phyloP scores from a whole-genome alignment of 1,140 invertebrate species.

The Episyrphus balteatus region DNA sequence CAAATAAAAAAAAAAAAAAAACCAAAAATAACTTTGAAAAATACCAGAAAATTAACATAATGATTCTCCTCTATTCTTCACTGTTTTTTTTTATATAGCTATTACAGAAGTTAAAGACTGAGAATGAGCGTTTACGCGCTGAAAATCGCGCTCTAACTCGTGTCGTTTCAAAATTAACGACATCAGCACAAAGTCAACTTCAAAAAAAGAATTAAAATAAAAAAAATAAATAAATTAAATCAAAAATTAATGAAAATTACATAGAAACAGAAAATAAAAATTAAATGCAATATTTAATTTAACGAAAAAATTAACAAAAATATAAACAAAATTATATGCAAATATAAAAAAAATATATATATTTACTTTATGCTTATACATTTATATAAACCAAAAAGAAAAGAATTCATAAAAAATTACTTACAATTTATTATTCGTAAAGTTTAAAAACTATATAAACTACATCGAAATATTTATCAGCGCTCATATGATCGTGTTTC shows the following conservation, averaged over 20 bases:
- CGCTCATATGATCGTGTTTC: no score
- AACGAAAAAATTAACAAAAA: slow-evolving; percentile 1
- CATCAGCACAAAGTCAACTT: slow-evolving; percentile 52
- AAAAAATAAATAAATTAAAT: slow-evolving; percentile 8
- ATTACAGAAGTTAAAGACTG: slow-evolving; percentile 94
- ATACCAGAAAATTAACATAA: background rate
- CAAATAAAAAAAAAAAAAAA: background rate
- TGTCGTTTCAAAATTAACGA: slow-evolving; percentile 91
- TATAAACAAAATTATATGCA: background rate
- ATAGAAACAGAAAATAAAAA: slow-evolving; percentile 6
- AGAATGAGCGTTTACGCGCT: slow-evolving; percentile 91
- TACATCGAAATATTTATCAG: no score
- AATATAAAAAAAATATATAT: background rate
- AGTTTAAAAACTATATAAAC: no score
- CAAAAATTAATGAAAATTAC: slow-evolving; percentile 3
- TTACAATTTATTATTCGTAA: no score
- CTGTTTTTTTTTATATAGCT: slow-evolving; percentile 52
- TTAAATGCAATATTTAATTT: slow-evolving; percentile 3
- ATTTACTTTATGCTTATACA: background rate
- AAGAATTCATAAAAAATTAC: no score
- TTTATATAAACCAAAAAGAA: no score
- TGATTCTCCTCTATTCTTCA: slow-evolving; percentile 10
- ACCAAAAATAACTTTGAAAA: background rate
- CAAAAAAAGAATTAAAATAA: slow-evolving; percentile 29
- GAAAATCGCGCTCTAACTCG: slow-evolving; percentile 90